Conservation (phyloP, 2,888 invertebrate genomes). For the Lathronympha strigana region DNA sequence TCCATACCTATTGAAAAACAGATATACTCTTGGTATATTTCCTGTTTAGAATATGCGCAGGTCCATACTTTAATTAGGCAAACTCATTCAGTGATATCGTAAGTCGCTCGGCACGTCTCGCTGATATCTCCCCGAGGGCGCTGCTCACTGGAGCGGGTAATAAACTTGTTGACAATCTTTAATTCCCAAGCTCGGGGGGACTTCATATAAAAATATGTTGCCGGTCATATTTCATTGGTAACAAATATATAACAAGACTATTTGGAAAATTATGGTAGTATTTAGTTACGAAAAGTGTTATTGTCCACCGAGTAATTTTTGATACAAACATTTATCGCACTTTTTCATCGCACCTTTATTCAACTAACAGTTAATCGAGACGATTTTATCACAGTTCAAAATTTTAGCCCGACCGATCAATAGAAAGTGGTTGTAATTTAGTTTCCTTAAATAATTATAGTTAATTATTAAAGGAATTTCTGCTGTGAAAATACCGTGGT, state of each 20-base stretch:
- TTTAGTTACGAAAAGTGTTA: background rate
- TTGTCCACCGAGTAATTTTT: too few relatives aligned
- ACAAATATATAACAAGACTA: background rate
- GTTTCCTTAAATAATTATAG: too few relatives aligned
- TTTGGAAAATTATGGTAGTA: background rate
- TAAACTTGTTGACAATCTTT: slow-evolving; percentile 83
- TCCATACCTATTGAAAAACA: background rate
- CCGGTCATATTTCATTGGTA: slow-evolving; percentile 22
- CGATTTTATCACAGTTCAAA: too few relatives aligned
- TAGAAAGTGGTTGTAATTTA: too few relatives aligned
- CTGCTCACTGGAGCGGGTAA: slow-evolving; percentile 79
- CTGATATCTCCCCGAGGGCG: slow-evolving; percentile 52
- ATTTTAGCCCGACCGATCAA: too few relatives aligned
- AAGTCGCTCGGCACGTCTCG: slow-evolving; percentile 25
- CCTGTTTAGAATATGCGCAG: background rate
- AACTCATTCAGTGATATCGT: slow-evolving; percentile 21
- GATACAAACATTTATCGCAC: too few relatives aligned
- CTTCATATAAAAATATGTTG: slow-evolving; percentile 38
- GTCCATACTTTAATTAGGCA: slow-evolving; percentile 21
- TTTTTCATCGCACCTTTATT: too few relatives aligned
- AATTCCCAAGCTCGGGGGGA: slow-evolving; percentile 70
- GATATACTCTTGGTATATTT: background rate
- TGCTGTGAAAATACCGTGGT: too few relatives aligned
- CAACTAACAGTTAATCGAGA: too few relatives aligned
- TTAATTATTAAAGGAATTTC: too few relatives aligned